Evolutionary conservation across 2,888 invertebrate species (phyloP), one percentile per base, ranked within the genome.

Genomic region (Gymnoscelis rufifasciata): DNA sequence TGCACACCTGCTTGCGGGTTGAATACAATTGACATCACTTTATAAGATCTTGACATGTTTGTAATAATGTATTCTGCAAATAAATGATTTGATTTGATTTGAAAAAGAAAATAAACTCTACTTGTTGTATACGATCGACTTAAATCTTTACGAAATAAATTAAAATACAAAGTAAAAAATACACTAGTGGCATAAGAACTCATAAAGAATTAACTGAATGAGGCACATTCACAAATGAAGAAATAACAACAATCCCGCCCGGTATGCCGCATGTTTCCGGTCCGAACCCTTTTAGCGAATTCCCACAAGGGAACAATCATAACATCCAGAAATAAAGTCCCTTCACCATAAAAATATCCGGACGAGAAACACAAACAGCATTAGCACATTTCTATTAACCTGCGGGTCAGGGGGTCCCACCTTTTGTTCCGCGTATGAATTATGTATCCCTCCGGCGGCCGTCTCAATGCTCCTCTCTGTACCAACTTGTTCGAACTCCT

Each of bases 311-410:
- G 35, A 49, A 51, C 41, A 54, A 39, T 45, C 38, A 35, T 41
- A 49, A 50, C 43, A 40, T 54, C 44, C 43, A 39, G 38, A 47
- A 52, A 49, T 46, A 42, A 39, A 43, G 51, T 38, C 41, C 33
- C 26, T 40, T 44, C 35, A 38, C 40, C 56, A 55, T 53, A 54
- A 58, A 56, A 56, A 56, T 42, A 57, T 47, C 44, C 39, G 36
- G 33, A 44, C 51, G 45, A 47, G 62, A 51, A 62, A 62, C 50
- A 64, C 58, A 66, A 65, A 66, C 62, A 65, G 52, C 59, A 64
- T 63, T 64, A 60, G 47, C 59, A 52, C 54, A 57, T 57, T 74
- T 76, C 73, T 74, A 77, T 80, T 79, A 82, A 83, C 82, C 80
- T 80, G 78, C 43, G 67, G 75, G 70, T 70, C 70, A 74, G 74